These are phyloP conservation scores for Hetaerina americana DNA, from an alignment of 1,140 invertebrate genomes.

Conservation along the genomic window DNA sequence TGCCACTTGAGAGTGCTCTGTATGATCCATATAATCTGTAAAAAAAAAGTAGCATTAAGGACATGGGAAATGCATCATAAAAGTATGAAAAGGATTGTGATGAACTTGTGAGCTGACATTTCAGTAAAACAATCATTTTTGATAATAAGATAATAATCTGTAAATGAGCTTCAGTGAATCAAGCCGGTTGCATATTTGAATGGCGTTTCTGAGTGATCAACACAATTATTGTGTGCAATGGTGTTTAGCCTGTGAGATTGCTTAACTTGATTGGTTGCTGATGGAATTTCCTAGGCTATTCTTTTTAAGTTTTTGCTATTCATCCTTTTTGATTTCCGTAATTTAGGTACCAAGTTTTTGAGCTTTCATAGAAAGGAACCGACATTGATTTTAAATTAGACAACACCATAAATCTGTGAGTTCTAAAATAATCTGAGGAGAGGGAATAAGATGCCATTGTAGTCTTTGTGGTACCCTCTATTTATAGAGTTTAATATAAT, in stretches of 20 bases:
- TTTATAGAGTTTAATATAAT: background rate
- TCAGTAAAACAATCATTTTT: background rate
- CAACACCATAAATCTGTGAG: background rate
- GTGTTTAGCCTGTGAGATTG: background rate
- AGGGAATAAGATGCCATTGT: background rate
- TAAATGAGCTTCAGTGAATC: background rate
- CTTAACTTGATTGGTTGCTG: background rate
- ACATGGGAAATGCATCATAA: background rate
- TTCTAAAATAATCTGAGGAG: background rate
- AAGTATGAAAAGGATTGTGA: background rate
- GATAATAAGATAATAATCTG: background rate
- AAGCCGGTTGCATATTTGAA: background rate
- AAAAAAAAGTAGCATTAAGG: constrained; percentile 7
- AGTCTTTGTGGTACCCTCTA: background rate
- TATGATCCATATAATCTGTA: constrained; percentile 47
- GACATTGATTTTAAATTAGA: background rate
- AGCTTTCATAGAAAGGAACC: background rate
- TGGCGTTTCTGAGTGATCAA: background rate
- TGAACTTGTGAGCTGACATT: background rate
- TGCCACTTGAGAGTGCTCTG: constrained; percentile 54
- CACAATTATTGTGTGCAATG: background rate
- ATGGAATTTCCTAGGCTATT: background rate
- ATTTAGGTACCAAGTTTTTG: background rate
- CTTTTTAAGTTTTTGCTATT: background rate
- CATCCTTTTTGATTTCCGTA: background rate